Evolutionary conservation across 2,888 invertebrate genomes (phyloP).

Genomic region (Microplitis manilae): DNA sequence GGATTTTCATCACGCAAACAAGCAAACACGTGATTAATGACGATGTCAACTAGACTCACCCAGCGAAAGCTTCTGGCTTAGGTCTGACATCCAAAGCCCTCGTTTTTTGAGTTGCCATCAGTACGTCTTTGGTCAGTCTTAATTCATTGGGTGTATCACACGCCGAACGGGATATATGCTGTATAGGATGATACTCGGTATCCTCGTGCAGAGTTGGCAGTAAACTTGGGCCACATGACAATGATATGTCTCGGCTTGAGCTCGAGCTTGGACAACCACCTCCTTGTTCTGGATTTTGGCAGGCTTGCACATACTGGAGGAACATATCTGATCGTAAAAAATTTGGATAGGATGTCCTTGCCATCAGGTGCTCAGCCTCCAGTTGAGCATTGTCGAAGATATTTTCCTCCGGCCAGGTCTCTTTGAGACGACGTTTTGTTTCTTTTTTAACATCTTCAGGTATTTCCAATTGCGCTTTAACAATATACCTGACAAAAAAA

Average conservation of each 20-base stretch:
- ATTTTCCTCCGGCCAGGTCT: slow-evolving; percentile 80
- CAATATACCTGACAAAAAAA: slow-evolving; percentile 77
- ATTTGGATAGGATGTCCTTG: slow-evolving; percentile 90
- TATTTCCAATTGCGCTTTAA: slow-evolving; percentile 86
- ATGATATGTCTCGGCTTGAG: slow-evolving; percentile 68
- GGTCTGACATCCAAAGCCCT: slow-evolving; percentile 77
- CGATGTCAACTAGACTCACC: slow-evolving; percentile 73
- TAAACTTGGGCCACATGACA: slow-evolving; percentile 74
- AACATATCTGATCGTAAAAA: slow-evolving; percentile 95
- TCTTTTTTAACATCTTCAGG: slow-evolving; percentile 85
- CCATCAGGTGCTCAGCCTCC: slow-evolving; percentile 88
- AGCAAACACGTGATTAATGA: slow-evolving; percentile 37
- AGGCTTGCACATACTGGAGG: slow-evolving; percentile 85
- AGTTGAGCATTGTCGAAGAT: slow-evolving; percentile 90
- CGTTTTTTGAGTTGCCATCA: slow-evolving; percentile 85
- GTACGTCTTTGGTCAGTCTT: slow-evolving; percentile 84
- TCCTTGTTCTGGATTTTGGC: slow-evolving; percentile 72
- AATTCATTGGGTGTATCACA: slow-evolving; percentile 69
- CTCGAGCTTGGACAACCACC: slow-evolving; percentile 66
- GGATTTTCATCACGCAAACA: background rate
- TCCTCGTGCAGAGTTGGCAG: slow-evolving; percentile 92
- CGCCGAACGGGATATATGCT: slow-evolving; percentile 59
- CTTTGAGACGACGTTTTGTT: slow-evolving; percentile 83
- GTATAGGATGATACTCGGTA: slow-evolving; percentile 76
- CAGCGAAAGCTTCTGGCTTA: slow-evolving; percentile 78